Conservation (phyloP, 2,113 vertebrate species). For the Psittacus erithacus region DNA sequence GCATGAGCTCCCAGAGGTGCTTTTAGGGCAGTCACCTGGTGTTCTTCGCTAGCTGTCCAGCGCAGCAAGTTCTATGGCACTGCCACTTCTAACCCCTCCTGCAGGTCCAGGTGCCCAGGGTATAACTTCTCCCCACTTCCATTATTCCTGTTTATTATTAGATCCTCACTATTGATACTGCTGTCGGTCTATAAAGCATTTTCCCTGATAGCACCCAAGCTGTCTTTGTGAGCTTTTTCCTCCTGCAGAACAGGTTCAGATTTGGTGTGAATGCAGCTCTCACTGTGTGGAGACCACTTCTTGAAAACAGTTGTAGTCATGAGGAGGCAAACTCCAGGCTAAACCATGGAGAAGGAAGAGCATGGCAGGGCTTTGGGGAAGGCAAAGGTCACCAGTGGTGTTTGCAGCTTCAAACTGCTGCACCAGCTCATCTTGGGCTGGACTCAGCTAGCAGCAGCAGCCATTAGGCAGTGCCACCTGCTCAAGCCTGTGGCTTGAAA, state of each 20-base stretch:
- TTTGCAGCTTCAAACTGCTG: neutral
- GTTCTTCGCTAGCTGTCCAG: neutral
- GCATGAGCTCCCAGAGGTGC: neutral
- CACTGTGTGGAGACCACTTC: accelerated
- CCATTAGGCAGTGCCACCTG: neutral
- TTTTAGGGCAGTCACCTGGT: accelerated
- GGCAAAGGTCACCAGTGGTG: neutral
- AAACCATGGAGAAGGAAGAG: neutral
- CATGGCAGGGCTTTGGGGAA: neutral
- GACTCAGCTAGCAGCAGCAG: neutral
- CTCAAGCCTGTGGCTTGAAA: accelerated
- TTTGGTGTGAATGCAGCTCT: neutral
- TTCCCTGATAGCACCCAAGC: neutral
- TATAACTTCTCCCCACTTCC: neutral
- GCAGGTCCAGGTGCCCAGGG: neutral
- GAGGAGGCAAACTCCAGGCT: neutral
- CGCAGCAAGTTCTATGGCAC: neutral
- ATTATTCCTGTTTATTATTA: neutral
- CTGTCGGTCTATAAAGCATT: accelerated
- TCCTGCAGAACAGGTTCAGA: neutral
- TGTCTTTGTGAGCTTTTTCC: accelerated
- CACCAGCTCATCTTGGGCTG: neutral
- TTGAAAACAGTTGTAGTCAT: accelerated
- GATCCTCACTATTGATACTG: neutral
- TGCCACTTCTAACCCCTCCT: neutral